Conservation (phyloP, 1,140 invertebrate species). For the Hirudo medicinalis region DNA sequence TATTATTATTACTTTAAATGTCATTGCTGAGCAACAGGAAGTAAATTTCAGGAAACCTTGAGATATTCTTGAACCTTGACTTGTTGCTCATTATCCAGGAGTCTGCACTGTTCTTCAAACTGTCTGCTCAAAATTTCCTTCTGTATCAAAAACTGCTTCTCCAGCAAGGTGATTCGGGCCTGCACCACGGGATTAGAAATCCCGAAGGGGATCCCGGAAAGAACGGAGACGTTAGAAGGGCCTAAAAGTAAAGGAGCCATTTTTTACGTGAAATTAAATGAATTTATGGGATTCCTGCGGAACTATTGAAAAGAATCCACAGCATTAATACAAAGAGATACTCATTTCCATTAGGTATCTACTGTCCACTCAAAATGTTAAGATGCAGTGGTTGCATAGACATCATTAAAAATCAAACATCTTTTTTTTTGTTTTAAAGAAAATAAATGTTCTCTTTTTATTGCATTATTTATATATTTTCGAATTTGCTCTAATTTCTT, state of each 20-base stretch:
- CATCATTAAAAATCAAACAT: too few relatives aligned
- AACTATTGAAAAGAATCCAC: not conserved
- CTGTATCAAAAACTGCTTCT: conserved; percentile 77
- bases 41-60: conserved; percentile 50
- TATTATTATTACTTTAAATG: conserved; percentile 5
- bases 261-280: not conserved
- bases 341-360: not conserved
- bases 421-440: too few relatives aligned
- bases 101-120: conserved; percentile 72
- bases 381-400: too few relatives aligned
- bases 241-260: not conserved
- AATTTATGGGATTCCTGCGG: not conserved
- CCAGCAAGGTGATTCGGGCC: conserved; percentile 48
- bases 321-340: not conserved
- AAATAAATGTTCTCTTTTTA: too few relatives aligned
- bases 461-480: too few relatives aligned
- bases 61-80: conserved; percentile 71
- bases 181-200: conserved; percentile 29
- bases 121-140: conserved; percentile 73
- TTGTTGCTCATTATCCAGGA: conserved; percentile 73
- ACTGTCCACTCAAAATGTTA: not conserved
- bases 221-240: too few relatives aligned
- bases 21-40: not conserved
- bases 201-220: conserved; percentile 20
- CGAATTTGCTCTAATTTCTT: too few relatives aligned